Conservation (phyloP, 2,888 invertebrate genomes). For the Pyrgus malvae region DNA sequence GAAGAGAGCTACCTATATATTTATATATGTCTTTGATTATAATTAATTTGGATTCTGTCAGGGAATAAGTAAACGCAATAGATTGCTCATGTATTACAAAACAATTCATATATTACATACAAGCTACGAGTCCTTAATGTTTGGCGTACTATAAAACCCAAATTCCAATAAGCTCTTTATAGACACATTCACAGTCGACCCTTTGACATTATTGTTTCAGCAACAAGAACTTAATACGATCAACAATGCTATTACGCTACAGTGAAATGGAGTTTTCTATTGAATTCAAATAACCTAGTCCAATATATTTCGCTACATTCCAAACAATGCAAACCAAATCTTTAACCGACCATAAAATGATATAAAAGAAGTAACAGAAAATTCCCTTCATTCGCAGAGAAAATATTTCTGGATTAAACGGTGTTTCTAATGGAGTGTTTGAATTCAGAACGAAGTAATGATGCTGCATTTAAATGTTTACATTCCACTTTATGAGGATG, state of each 20-base stretch:
- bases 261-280: too few species aligned
- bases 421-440: background rate
- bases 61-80: too few species aligned
- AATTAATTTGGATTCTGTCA: too few species aligned
- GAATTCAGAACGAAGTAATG: background rate
- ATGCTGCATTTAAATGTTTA: background rate
- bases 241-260: background rate
- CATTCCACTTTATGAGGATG: background rate
- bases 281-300: too few species aligned
- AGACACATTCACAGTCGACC: background rate
- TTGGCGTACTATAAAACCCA: background rate
- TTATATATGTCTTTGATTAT: too few species aligned
- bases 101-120: too few species aligned
- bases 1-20: too few species aligned
- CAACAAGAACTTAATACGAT: conserved; percentile 3
- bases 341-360: background rate
- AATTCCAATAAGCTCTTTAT: background rate
- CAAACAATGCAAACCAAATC: background rate
- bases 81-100: too few species aligned
- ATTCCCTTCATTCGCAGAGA: background rate
- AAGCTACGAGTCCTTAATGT: too few species aligned
- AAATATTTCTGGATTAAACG: background rate
- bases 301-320: background rate
- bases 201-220: conserved; percentile 3
- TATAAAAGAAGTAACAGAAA: background rate